phyloP scores from a whole-genome alignment of 2,888 invertebrate species.

The Mactromeris polynyma region DNA sequence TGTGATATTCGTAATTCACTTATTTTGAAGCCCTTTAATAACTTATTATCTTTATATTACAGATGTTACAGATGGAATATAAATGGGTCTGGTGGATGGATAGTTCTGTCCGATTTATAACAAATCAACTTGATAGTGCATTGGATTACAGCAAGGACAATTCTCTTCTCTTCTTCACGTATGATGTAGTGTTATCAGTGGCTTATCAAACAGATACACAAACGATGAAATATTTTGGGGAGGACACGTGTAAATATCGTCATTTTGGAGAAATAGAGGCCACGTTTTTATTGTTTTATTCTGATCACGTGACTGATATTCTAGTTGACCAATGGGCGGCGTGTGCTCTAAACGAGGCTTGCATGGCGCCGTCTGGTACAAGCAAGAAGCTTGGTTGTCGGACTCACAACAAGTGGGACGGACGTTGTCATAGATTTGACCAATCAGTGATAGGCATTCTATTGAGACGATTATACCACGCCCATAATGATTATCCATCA shows the following conservation, averaged over 20 bases:
- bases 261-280: conserved; percentile 67
- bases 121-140: conserved; percentile 50
- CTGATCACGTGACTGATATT: conserved; percentile 54
- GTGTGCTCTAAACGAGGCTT: conserved; percentile 59
- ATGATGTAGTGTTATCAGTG: conserved; percentile 46
- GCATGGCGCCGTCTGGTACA: conserved; percentile 58
- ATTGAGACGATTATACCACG: conserved; percentile 64
- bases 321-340: conserved; percentile 62
- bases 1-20: too few species aligned
- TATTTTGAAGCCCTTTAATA: too few species aligned
- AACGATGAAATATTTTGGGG: conserved; percentile 53
- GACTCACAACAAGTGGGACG: conserved; percentile 32
- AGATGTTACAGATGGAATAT: conserved; percentile 59
- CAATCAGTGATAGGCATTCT: conserved; percentile 69
- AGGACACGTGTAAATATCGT: conserved; percentile 67
- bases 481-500: conserved; percentile 62
- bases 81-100: conserved; percentile 71
- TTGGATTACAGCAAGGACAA: conserved; percentile 52
- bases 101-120: conserved; percentile 57
- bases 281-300: conserved; percentile 64
- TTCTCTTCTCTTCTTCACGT: conserved; percentile 61
- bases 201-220: conserved; percentile 57
- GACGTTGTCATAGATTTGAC: conserved; percentile 71
- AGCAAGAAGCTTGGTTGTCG: conserved; percentile 46
- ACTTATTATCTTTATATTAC: neutral